Conservation (phyloP, 2,888 invertebrate species). For the Meghimatium bilineatum region DNA sequence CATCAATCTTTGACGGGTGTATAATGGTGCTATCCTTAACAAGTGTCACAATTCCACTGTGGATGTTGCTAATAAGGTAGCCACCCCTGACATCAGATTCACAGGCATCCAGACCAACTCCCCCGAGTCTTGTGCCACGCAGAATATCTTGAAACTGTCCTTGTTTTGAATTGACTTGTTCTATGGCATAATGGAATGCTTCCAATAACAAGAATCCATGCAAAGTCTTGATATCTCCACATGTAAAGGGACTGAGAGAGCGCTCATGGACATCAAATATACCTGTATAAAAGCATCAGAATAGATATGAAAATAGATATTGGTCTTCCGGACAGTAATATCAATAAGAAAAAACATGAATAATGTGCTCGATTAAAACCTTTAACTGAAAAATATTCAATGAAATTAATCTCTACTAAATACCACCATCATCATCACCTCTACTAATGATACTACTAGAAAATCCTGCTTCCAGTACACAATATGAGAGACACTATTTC, state of each 20-base stretch:
- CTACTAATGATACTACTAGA: too few species aligned
- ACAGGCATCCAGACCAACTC: conserved; percentile 72
- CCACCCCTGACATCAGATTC: conserved; percentile 66
- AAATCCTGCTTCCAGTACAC: too few species aligned
- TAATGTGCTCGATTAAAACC: not conserved
- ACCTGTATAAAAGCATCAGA: conserved; percentile 57
- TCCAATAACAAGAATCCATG: conserved; percentile 72
- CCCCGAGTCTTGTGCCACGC: conserved; percentile 67
- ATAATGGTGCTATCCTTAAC: conserved; percentile 58
- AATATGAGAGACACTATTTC: not conserved
- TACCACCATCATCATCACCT: too few species aligned
- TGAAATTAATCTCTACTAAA: not conserved
- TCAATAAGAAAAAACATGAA: not conserved
- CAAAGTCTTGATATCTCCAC: conserved; percentile 69
- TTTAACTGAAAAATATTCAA: not conserved
- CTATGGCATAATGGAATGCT: conserved; percentile 73
- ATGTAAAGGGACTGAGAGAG: conserved; percentile 65
- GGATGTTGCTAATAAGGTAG: conserved; percentile 72
- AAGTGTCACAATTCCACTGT: conserved; percentile 63
- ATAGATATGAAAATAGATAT: not conserved
- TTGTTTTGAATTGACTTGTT: conserved; percentile 65
- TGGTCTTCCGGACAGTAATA: not conserved
- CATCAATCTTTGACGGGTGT: conserved; percentile 61
- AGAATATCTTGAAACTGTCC: conserved; percentile 69
- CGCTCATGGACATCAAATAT: conserved; percentile 72